These are phyloP conservation scores for Pterocles gutturalis DNA, from an alignment of 2,113 vertebrate genomes.

Conservation along the genomic window DNA sequence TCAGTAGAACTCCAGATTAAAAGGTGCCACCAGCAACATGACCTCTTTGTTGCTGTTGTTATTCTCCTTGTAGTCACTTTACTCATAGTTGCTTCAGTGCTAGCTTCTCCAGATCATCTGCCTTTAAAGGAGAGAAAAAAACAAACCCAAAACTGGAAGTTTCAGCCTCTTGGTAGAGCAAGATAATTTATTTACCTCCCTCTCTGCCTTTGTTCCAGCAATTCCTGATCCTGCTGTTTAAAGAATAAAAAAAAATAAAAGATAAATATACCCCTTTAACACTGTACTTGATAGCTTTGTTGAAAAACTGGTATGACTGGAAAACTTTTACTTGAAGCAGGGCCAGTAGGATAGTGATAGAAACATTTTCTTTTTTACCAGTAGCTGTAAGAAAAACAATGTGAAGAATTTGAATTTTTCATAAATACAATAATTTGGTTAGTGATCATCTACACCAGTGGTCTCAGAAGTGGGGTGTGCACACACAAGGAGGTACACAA, in stretches of 20 bases:
- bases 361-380: neutral
- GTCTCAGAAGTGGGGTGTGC: neutral
- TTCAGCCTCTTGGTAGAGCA: neutral
- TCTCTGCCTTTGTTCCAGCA: neutral
- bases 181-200: neutral
- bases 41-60: neutral
- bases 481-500: neutral
- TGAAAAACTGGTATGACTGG: neutral
- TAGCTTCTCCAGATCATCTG: neutral
- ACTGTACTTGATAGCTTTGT: neutral
- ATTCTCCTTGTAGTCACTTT: neutral
- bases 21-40: neutral
- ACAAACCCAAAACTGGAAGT: neutral
- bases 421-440: neutral
- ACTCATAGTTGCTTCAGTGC: neutral
- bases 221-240: neutral
- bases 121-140: neutral
- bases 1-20: neutral
- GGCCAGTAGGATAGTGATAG: neutral
- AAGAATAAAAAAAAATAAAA: neutral
- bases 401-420: neutral
- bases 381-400: neutral
- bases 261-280: neutral
- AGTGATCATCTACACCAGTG: neutral
- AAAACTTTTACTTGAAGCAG: neutral